Evolutionary conservation across 2,113 vertebrate species (phyloP), one percentile per base, ranked within the genome.

Genomic region (Colius striatus): DNA sequence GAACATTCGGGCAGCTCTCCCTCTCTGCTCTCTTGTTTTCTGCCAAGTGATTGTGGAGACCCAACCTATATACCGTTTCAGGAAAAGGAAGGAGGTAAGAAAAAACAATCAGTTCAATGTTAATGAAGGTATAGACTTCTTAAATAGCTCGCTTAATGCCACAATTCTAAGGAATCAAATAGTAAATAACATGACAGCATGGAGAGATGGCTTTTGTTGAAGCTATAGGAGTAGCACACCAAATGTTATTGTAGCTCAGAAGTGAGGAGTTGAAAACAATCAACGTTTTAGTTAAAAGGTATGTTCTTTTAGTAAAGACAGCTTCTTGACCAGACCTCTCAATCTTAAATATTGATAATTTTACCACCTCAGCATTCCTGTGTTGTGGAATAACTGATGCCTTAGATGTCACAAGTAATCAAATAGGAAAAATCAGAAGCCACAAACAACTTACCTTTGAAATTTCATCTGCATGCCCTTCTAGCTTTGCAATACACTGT

Each of bases 391-490:
- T 48, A 83, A 72, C 13, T 53, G 26, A 7, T 22, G 22, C 34
- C 30, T 19, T 87, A 30, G 32, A 74, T 54, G 30, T 60, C 30
- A 81, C 8, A 60, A 1, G 6, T 1, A 79, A 86, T 51, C 17
- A 84, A 83, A 82, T 11, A 60, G 17, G 29, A 78, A 84, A 22
- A 87, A 6, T 7, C 90, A 13, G 21, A 89, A 82, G 68, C 19
- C 18, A 76, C 72, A 77, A 36, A 47, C 17, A 92, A 68, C 96
- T 97, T 95, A 99, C 99, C 98, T 99, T 99, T n/a, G 99, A 99
- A 96, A 99, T 99, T 93, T 99, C 99, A 41, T 98, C 98, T 72
- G 97, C 97, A 8, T 99, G 99, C 23, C 99, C 99, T 92, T 99
- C 98, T 19, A 99, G 95, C 63, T 98, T 99, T 84, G 97, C 89